A percentile compares a stretch with the other conserved stretches of the same genome.
Evolutionary conservation across 2,888 invertebrate species (phyloP).

Genomic region (Synanthedon myopaeformis): DNA sequence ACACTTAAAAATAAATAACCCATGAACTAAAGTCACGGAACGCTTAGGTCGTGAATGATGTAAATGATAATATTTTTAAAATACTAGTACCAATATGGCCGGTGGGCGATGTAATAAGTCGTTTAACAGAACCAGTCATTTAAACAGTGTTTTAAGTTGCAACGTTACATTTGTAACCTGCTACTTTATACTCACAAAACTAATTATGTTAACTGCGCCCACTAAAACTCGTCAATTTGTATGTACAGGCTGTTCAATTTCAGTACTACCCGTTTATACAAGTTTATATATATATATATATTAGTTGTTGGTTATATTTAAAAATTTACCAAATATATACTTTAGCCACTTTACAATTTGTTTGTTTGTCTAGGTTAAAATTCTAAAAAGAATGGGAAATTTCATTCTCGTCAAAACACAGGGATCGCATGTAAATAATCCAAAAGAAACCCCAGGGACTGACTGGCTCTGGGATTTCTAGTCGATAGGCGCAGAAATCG

Average conservation of each 20-base stretch:
- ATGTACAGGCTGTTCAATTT: conserved; percentile 8
- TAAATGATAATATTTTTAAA: conserved; percentile 34
- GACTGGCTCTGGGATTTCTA: no score
- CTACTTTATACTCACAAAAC: conserved; percentile 6
- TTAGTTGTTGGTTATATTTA: no score
- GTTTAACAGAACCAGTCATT: conserved; percentile 23
- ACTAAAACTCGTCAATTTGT: conserved; percentile 29
- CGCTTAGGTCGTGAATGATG: conserved; percentile 37
- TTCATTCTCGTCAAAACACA: no score
- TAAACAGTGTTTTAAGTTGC: conserved; percentile 25
- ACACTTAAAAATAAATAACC: conserved; percentile 36
- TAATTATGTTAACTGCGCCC: conserved; percentile 26
- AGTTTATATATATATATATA: no score
- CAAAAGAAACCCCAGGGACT: no score
- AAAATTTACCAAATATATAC: no score
- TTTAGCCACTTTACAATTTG: no score
- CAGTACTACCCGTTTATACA: no score
- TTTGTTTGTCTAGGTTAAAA: no score
- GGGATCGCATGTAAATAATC: no score
- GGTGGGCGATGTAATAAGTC: conserved; percentile 17
- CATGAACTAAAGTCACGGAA: conserved; percentile 36
- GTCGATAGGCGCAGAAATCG: no score
- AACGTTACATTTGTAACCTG: conserved; percentile 21
- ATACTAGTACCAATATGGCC: conserved; percentile 1
- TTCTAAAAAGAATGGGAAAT: no score